Evolutionary conservation across 2,113 vertebrate species (phyloP).

Genomic region (Hippocampus barbouri): DNA sequence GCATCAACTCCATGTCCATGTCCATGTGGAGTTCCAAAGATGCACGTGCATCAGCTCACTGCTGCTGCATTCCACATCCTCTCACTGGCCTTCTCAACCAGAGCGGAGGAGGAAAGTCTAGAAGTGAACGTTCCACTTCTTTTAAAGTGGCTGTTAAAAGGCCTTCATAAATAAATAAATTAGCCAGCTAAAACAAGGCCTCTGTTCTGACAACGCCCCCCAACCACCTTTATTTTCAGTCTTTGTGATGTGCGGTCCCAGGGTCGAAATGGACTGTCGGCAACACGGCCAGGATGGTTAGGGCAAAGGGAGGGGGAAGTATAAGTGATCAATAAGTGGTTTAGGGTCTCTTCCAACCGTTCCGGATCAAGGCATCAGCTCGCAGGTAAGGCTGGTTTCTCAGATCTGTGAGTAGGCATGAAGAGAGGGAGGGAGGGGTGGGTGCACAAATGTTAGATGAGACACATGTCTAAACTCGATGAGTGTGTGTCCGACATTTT

Average conservation of each 20-base stretch:
- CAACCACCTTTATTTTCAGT: slow-evolving; percentile 42
- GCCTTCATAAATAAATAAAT: slow-evolving; percentile 78
- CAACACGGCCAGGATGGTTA: slow-evolving; percentile 47
- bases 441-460: slow-evolving; percentile 62
- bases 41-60: slow-evolving; percentile 40
- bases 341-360: slow-evolving; percentile 78
- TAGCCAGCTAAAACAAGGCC: slow-evolving; percentile 58
- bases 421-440: slow-evolving; percentile 51
- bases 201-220: slow-evolving; percentile 50
- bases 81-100: slow-evolving; percentile 4
- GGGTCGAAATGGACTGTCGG: slow-evolving; percentile 47
- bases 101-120: slow-evolving; percentile 24
- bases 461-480: slow-evolving; percentile 27
- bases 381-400: slow-evolving; percentile 79
- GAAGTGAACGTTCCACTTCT: slow-evolving; percentile 29
- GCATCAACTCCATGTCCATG: slow-evolving; percentile 34
- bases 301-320: slow-evolving; percentile 15
- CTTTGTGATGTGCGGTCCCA: slow-evolving; percentile 64
- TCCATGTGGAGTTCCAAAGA: slow-evolving; percentile 42
- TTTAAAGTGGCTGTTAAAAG: slow-evolving; percentile 56
- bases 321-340: slow-evolving; percentile 60
- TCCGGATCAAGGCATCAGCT: slow-evolving; percentile 77
- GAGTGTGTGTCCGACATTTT: neutral
- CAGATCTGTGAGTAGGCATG: slow-evolving; percentile 77
- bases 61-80: slow-evolving; percentile 7